Base-by-base conservation (phyloP, 2,113 vertebrate species). In the Hydrochoerus hydrochaeris region DNA sequence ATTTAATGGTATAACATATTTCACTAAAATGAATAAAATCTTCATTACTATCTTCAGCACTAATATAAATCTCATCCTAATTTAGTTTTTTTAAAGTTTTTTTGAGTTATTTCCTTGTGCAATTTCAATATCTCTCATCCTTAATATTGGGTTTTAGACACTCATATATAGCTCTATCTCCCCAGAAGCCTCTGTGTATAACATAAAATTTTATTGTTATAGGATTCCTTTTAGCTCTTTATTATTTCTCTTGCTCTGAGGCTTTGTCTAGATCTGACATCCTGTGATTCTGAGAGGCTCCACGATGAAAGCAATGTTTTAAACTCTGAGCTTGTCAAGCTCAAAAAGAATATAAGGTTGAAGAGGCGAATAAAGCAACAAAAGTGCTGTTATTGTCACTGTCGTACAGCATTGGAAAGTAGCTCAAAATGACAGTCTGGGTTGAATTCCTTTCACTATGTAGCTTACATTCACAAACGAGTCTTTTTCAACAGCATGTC, bases 101-200 rank as follows among this genome's bases (percentile, higher is more conserved):
- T 62, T 35, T 17, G 24, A 92, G 46, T 94, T 94, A 71, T 95
- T 97, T 96, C 81, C 38, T 94, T 54, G 54, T 89, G 83, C 81
- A 60, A 69, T 75, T 65, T 17, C 73, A 91, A 67, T 85, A 46
- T 93, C 62, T 92, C 96, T 90, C 73, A 95, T 90, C 82, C 49
- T 89, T 95, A 62, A 38, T 96, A 90, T 89, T 88, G 60, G 77
- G 84, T 94, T 98, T 97, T 67, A 94, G 95, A 95, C 83, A 90
- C 82, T 97, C 77, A 62, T 28, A 82, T 73, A 80, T 73, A 81
- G 86, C 65, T 97, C 75, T 94, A 24, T 88, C 60, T 93, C 60
- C 57, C 92, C 91, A 88, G n/a, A 78, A 49, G 81, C 38, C 75
- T 95, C 89, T 95, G 95, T 91, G 91, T 92, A 95, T 30, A 92